Evolutionary conservation across 2,113 vertebrate genomes (phyloP), one percentile per base, ranked within the genome.

Genomic region (Syngnathoides biaculeatus): DNA sequence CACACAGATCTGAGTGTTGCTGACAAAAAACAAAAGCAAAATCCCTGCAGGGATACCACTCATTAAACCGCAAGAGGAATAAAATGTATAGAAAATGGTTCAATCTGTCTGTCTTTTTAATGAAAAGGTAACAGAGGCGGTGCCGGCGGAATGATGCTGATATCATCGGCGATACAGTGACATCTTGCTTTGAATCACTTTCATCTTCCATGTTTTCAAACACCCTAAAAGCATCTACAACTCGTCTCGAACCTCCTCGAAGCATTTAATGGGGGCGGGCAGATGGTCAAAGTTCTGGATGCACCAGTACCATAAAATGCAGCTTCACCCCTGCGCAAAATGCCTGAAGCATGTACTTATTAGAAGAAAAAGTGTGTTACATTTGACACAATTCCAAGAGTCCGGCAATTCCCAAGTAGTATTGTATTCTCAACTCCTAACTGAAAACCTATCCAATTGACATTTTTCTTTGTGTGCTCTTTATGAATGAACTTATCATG

Each of bases 241-340:
- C 52, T 57, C n/a, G 38, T 58, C 35, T 69, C 8, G 10, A 6
- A 35, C 30, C 30, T 35, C 30, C 30, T 64, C 53, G 38, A 30
- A 26, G 52, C 35, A 30, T 19, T 24, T 26, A 8, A 35, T 39
- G n/a, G 53, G 40, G 58, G 40, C 30, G 7, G 68, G 62, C 57
- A 74, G 64, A 67, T 68, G 69, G 74, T 67, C 39, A 40, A 56
- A 26, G 24, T 47, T 26, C 38, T 47, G 39, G 57, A 58, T 55
- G 60, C 0, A 8, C 17, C n/a, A 22, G n/a, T 10, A 13, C 7
- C 13, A 47, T 47, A 13, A 26, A 24, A n/a, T 8, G 38, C 62
- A 40, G 65, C 66, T n/a, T n/a, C 40, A 53, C 53, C 40, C 55
- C 42, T 66, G 62, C 50, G 52, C 50, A 69, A 68, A 74, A 68